Base-by-base conservation (phyloP, 2,797 vertebrate species). In the Cynopterus sphinx region DNA sequence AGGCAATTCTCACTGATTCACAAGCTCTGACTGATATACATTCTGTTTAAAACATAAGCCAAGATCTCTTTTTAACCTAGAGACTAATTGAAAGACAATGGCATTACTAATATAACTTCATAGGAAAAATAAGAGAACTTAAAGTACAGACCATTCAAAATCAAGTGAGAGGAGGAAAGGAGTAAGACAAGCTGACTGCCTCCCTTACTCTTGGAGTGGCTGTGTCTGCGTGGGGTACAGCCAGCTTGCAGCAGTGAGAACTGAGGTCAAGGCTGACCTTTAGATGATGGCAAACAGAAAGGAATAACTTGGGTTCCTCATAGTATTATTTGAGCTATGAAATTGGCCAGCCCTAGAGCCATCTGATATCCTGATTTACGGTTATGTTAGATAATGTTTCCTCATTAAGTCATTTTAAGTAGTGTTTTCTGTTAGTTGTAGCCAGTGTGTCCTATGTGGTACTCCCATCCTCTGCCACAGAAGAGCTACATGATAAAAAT, bases 391-490 rank as follows among this genome's bases (percentile, higher is more conserved):
- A 55, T 49, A 63, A 61, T 53, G 33, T 33, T 79, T 49, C 51
- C 49, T 61, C 70, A 31, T 24, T 67, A 68, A 49, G 28, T 75
- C n/a, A 49, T 16, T 70, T 31, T 28, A 26, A 70, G 41, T 86
- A 59, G 51, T 9, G 39, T 43, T 95, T 85, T 81, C 84, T 83
- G 3, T 55, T 61, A 11, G 21, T 59, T 95, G 17, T 61, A 65
- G 67, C 36, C 15, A 28, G 75, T 46, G 16, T 22, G 3, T 74
- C n/a, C 39, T 81, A 33, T 39, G 31, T 84, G 79, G 68, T 41
- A 70, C 36, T 83, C 63, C 26, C 41, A 15, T 12, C 19, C 74
- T 81, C 39, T 53, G 65, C 17, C 24, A 7, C 39, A 11, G 59
- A 36, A n/a, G 43, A 16, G 53, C 41, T 22, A 31, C 51, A 33